Evolutionary conservation across 2,113 vertebrate species (phyloP), one percentile per base, ranked within the genome.

Genomic region (Hippocampus comes): DNA sequence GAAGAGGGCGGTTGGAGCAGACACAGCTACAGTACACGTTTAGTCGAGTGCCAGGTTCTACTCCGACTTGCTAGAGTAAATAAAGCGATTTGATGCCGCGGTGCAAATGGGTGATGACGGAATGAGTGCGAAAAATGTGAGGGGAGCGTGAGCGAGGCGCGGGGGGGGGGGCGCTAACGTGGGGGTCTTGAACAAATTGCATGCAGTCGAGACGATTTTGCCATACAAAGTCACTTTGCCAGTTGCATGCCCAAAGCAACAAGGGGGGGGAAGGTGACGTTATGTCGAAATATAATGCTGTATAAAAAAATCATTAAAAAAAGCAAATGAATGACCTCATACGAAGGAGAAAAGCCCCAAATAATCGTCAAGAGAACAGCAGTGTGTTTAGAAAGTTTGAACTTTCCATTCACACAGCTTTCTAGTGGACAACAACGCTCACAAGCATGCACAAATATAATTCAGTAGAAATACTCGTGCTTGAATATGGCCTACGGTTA

Each of bases 11-110:
- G 67, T 65, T 66, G 79, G 67, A 79, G 43, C 76, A 66, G 75
- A 80, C 70, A 57, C 38, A 30, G 74, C 72, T 69, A 67, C 15
- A 17, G 10, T 14, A 3, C 10, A 14, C 79, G 73, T 78, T 75
- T 21, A 55, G 75, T 42, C 49, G 64, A 63, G 88, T 38, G 84
- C 85, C 89, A 85, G 84, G 82, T 87, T 87, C 78, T 80, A 84
- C 80, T 84, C 81, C 77, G 80, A 84, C 84, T 75, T 81, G 76
- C 84, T 81, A 85, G 81, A 82, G 77, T 85, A 86, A 86, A 86
- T 83, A 82, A 78, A 85, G 75, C 76, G 65, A 68, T 73, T 79
- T 82, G 77, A 89, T 88, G 78, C 82, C 78, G 86, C 82, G 80
- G 71, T 73, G 78, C 21, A 51, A 80, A 41, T 14, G 67, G 34